Evolutionary conservation across 2,113 vertebrate genomes (phyloP).

Genomic region (Grammomys surdaster): DNA sequence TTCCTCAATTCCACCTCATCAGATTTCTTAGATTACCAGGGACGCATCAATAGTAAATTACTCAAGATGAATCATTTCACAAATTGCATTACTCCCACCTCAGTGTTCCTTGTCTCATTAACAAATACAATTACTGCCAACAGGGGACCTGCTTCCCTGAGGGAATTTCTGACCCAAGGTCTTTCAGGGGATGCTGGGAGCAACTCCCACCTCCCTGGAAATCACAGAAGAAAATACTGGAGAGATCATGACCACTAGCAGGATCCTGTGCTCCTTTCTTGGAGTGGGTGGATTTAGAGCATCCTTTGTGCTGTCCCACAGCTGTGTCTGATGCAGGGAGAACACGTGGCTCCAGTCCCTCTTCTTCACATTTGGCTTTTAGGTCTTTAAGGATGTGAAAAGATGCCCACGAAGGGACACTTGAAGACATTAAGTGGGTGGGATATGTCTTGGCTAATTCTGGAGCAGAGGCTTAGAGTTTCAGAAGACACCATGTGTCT

Average conservation of each 20-base stretch:
- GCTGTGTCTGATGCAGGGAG: rapidly evolving
- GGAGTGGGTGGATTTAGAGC: background rate
- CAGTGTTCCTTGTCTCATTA: conserved; percentile 27
- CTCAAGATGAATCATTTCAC: conserved; percentile 75
- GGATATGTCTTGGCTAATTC: background rate
- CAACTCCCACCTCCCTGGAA: background rate
- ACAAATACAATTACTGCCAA: background rate
- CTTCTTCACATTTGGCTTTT: background rate
- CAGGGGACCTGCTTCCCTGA: background rate
- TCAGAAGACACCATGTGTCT: background rate
- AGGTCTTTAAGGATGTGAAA: background rate
- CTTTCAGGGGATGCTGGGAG: background rate
- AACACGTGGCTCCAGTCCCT: rapidly evolving
- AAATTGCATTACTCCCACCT: conserved; percentile 72
- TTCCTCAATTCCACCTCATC: conserved; percentile 81
- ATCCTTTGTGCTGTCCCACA: background rate
- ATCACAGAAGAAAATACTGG: background rate
- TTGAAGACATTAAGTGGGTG: background rate
- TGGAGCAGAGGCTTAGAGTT: background rate
- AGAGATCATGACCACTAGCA: background rate
- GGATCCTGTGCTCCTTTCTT: background rate
- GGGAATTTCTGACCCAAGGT: background rate
- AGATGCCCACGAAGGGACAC: too few species aligned
- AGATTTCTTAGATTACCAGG: conserved; percentile 81
- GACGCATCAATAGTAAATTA: conserved; percentile 78